phyloP scores from a whole-genome alignment of 2,113 vertebrate genomes.

The Craseonycteris thonglongyai region DNA sequence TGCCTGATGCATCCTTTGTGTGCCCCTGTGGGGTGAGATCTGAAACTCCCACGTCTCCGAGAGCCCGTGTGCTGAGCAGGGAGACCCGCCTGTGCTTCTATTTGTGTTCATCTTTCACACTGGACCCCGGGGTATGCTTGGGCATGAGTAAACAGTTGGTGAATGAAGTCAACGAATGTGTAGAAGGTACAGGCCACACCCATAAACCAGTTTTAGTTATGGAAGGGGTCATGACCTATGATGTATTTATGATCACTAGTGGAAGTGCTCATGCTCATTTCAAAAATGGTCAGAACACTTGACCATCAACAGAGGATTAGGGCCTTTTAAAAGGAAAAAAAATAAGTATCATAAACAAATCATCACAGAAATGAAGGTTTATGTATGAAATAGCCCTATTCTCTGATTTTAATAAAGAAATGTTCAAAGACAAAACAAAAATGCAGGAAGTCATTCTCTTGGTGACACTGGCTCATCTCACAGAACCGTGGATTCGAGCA shows the following conservation, averaged over 20 bases:
- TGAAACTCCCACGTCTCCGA: neutral
- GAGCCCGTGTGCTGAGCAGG: neutral
- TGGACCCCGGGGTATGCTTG: neutral
- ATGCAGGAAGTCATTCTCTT: neutral
- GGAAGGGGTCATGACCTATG: neutral
- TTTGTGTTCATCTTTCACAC: neutral
- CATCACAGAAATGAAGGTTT: neutral
- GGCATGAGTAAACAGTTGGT: neutral
- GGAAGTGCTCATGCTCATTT: neutral
- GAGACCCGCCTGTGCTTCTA: neutral
- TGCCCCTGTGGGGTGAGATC: too few species aligned
- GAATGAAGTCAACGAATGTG: neutral
- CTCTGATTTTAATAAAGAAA: neutral
- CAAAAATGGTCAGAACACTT: neutral
- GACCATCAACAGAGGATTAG: neutral
- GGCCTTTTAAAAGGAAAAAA: neutral
- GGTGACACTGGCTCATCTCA: neutral
- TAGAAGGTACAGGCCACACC: neutral
- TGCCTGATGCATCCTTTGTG: neutral
- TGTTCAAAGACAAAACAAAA: neutral
- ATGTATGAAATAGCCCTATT: neutral
- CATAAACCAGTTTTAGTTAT: neutral
- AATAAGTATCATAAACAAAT: neutral
- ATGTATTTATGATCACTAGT: neutral
- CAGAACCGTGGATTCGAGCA: rapidly evolving